Base-by-base conservation (phyloP, 2,113 vertebrate genomes). In the Suncus etruscus region DNA sequence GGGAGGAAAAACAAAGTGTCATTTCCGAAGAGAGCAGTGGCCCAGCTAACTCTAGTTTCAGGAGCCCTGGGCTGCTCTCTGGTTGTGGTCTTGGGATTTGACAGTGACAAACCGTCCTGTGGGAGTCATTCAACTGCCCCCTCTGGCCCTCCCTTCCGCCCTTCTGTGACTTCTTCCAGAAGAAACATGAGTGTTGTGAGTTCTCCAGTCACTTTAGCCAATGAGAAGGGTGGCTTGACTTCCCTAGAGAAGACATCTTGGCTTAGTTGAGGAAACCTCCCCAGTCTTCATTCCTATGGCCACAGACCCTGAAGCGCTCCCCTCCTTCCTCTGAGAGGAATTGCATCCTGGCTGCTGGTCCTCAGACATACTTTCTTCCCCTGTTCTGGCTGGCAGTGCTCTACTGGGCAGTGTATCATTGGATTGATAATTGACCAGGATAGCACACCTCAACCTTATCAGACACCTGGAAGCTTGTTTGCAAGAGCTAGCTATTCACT, bases 391-490 rank as follows among this genome's bases (percentile, higher is more conserved):
- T 24, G 2, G 39, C 69, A 50, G 63, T 31, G 10, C 83, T 73
- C 80, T 79, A 22, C 6, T 83, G 74, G 66, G 87, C 68, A 74
- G 47, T 83, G 12, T 87, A 69, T 91, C 87, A 74, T 48, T 79
- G 76, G 94, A 87, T 89, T 96, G 95, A 96, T 95, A 89, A 95
- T 90, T 95, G 95, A 95, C 94, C 77, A 63, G 86, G 77, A 88
- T 83, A 83, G 83, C 29, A 76, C 88, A 88, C 89, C 86, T 81
- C 86, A 75, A 25, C 16, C 45, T 93, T 93, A 96, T 84, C 95
- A 95, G 92, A 94, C 91, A 94, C 90, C 92, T 96, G 73, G 89
- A 86, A 86, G 73, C 81, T 78, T 92, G 86, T 95, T 95, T 92
- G 90, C 77, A 80, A 70, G 66, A 47, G 45, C 80, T 12, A 1